A percentile compares a stretch with the other conserved stretches of the same genome.
phyloP scores from a whole-genome alignment of 2,888 invertebrate genomes.

The Malthinus seriepunctatus region DNA sequence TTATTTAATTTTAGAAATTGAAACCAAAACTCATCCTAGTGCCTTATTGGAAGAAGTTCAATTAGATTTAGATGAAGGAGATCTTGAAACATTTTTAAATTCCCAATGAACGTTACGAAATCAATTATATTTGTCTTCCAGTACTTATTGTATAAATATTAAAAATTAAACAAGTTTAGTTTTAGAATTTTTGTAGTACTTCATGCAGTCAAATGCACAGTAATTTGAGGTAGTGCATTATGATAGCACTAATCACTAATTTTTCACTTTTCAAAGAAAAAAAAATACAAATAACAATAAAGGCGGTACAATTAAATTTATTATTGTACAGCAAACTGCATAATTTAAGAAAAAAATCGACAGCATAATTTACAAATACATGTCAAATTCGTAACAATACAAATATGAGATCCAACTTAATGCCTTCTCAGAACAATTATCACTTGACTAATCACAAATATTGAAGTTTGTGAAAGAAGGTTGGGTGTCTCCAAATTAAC shows the following conservation, averaged over 20 bases:
- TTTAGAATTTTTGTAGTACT: too few species aligned
- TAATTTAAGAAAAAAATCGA: slow-evolving; percentile 15
- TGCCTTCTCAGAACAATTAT: slow-evolving; percentile 23
- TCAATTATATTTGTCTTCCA: slow-evolving; percentile 1
- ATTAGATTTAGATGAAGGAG: slow-evolving; percentile 63
- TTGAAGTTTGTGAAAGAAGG: neutral
- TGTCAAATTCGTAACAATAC: slow-evolving; percentile 31
- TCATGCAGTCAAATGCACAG: too few species aligned
- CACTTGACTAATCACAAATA: slow-evolving; percentile 17
- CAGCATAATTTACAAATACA: slow-evolving; percentile 15
- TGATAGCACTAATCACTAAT: neutral
- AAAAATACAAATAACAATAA: neutral
- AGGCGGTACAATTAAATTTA: neutral
- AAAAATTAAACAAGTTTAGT: too few species aligned
- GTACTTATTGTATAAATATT: neutral
- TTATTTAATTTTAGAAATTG: slow-evolving; percentile 32
- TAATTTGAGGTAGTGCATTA: neutral
- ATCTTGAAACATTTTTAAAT: slow-evolving; percentile 66
- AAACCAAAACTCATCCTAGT: slow-evolving; percentile 33
- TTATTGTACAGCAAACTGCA: slow-evolving; percentile 1
- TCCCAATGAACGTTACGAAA: slow-evolving; percentile 34
- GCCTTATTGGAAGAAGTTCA: slow-evolving; percentile 66
- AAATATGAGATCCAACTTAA: slow-evolving; percentile 33
- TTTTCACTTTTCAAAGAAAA: neutral
- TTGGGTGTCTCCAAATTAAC: neutral